Conservation (phyloP, 1,140 invertebrate genomes). For the Aricia agestis region DNA sequence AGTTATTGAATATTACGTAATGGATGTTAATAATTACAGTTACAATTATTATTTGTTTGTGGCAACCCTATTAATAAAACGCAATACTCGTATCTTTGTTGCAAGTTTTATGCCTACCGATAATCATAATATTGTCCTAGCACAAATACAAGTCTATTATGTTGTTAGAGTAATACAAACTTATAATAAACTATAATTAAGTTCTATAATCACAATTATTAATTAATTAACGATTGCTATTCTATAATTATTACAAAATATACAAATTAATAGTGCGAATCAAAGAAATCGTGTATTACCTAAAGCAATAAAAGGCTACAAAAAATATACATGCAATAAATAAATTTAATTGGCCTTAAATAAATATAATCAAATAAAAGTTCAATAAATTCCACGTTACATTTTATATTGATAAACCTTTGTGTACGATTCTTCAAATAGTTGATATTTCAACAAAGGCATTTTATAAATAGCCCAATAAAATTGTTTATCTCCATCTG, state of each 20-base stretch:
- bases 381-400: not conserved
- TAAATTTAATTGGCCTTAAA: not conserved
- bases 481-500: not conserved
- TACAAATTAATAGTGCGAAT: too few relatives aligned
- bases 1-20: too few relatives aligned
- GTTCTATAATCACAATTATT: not conserved
- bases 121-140: constrained; percentile 3
- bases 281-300: too few relatives aligned
- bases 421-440: not conserved
- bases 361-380: not conserved
- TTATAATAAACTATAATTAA: not conserved
- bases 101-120: not conserved
- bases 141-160: not conserved
- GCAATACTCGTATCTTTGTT: constrained; percentile 3
- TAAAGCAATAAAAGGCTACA: not conserved
- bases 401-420: too few relatives aligned
- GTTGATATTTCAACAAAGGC: not conserved
- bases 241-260: not conserved
- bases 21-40: too few relatives aligned
- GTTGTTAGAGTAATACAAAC: not conserved
- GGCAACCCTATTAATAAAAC: not conserved
- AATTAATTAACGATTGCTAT: not conserved
- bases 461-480: constrained; percentile 3
- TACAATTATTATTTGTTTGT: not conserved
- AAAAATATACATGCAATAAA: not conserved